Evolutionary conservation across 2,113 vertebrate species (phyloP), one percentile per base, ranked within the genome.

Genomic region (Tretioscincus oriximinensis): DNA sequence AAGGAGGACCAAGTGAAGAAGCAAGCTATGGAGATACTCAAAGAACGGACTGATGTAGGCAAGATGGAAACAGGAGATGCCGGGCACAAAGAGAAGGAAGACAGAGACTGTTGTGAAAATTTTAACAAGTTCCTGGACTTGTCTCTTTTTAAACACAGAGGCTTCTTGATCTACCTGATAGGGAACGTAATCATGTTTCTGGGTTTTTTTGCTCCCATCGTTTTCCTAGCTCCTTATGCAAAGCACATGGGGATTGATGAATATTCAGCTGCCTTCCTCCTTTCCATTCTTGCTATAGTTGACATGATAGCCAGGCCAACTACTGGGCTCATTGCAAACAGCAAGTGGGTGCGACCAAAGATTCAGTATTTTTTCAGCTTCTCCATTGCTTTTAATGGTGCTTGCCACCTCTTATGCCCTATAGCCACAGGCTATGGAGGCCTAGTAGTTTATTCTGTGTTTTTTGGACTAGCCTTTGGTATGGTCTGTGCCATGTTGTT

Each of bases 401-500:
- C 77, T 8, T 95, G 95, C 82, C 96, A 97, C 88, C 92, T 97
- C 4, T 78, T 97, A 83, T 97, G 96, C 82, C 96, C 97, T 0
- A 86, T 97, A 80, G 94, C 95, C 58, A 90, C 86, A 1, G 85
- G 81, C 75, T 96, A 96, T 69, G 22, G 11, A 0, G 89, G 95
- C 29, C 92, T 96, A 0, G 65, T 94, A 0, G 9, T 89, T 6
- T 96, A 96, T 41, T 88, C 93, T 0, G 10, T 91, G 12, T 95
- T 96, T 88, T 96, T 93, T 0, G 95, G 95, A 4, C 49, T 96
- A 61, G 92, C 92, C 9, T 97, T 96, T 0, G 95, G 94, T 72
- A 95, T 96, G 95, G 95, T 95, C 31, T 96, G 96, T 16, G 94
- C 95, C 41, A 87, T 97, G 87, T 94, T 96, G 41, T 97, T 97